A percentile compares a stretch with the other conserved stretches of the same genome.
These are phyloP conservation scores for Drosophila mayaguana DNA, from an alignment of 2,888 invertebrate genomes.

Conservation along the genomic window DNA sequence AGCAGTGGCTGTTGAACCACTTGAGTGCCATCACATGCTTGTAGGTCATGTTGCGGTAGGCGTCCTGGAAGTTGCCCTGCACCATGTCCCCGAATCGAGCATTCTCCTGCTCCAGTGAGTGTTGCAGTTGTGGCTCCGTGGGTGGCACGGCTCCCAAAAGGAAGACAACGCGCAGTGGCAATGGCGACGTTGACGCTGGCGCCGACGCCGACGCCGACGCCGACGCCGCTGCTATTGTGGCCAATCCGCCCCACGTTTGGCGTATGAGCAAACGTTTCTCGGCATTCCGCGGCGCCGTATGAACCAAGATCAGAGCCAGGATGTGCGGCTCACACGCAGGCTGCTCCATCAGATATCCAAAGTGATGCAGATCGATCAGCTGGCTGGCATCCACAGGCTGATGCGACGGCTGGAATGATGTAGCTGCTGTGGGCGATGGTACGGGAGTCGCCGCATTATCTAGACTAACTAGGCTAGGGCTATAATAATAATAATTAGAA, in stretches of 20 bases:
- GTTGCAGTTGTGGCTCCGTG: conserved; percentile 81
- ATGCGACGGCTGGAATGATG: conserved; percentile 2
- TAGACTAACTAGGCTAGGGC: conserved; percentile 57
- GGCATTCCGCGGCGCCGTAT: conserved; percentile 89
- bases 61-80: conserved; percentile 91
- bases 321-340: conserved; percentile 86
- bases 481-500: conserved; percentile 42
- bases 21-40: conserved; percentile 94
- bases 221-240: conserved; percentile 82
- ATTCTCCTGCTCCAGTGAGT: conserved; percentile 86
- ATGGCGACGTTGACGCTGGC: conserved; percentile 76
- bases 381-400: conserved; percentile 56
- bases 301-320: conserved; percentile 87
- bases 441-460: conserved; percentile 43
- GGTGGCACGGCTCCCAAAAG: conserved; percentile 87
- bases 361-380: conserved; percentile 87
- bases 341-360: conserved; percentile 88
- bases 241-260: conserved; percentile 90
- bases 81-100: conserved; percentile 88
- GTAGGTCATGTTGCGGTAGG: conserved; percentile 93
- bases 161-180: conserved; percentile 88
- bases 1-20: conserved; percentile 90
- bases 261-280: conserved; percentile 89
- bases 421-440: conserved; percentile 35
- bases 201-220: conserved; percentile 63